Conservation (phyloP, 1,140 invertebrate species). For the Brachionus paranguensis region DNA sequence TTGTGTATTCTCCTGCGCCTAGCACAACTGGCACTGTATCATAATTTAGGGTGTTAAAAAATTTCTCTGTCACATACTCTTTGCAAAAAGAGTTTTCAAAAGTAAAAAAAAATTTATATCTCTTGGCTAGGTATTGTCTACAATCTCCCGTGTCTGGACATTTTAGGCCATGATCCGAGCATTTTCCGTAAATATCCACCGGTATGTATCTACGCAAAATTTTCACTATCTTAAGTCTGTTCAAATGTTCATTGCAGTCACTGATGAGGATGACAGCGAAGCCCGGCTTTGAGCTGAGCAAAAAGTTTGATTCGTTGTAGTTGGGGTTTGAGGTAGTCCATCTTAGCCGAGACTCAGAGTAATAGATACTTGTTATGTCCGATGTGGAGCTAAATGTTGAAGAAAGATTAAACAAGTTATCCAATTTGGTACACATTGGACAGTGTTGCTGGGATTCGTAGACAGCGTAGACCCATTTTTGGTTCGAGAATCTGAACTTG, state of each 20-base stretch:
- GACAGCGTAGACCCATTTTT: constrained; percentile 14
- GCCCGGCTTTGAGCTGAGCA: neutral
- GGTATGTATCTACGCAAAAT: constrained; percentile 42
- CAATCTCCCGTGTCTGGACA: neutral
- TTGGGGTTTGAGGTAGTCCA: neutral
- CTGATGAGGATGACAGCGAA: constrained; percentile 30
- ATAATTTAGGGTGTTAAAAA: constrained; percentile 41
- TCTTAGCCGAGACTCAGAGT: neutral
- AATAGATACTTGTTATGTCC: constrained; percentile 41
- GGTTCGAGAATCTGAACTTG: neutral
- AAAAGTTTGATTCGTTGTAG: neutral
- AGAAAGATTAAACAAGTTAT: constrained; percentile 45
- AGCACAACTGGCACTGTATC: constrained; percentile 27
- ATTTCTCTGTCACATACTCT: constrained; percentile 36
- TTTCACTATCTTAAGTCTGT: constrained; percentile 41
- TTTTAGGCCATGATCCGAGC: constrained; percentile 40
- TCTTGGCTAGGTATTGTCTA: neutral
- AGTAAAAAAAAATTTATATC: constrained; percentile 12
- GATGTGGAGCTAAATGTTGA: constrained; percentile 45
- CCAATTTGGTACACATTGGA: constrained; percentile 37
- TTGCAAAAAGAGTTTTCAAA: constrained; percentile 35
- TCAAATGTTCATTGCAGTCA: constrained; percentile 41
- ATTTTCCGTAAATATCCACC: constrained; percentile 51
- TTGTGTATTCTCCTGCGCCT: neutral
- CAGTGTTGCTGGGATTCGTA: constrained; percentile 35